Evolutionary conservation across 92 coral and sea anemone genomes (phyloP), one percentile per base, ranked within the genome.

Genomic region (Parazoanthus atlanticus): DNA sequence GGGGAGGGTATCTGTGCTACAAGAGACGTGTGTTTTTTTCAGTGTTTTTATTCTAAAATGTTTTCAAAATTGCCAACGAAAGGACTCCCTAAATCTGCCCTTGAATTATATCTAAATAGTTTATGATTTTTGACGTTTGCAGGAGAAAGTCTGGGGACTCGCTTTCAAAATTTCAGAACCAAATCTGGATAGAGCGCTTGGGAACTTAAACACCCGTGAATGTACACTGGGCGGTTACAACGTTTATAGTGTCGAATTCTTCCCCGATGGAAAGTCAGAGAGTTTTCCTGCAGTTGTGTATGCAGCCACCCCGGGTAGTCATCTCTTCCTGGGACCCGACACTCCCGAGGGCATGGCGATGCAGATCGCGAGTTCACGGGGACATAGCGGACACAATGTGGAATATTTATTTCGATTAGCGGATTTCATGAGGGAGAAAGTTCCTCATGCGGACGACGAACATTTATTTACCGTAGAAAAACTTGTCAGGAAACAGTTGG

Each of bases 131-230:
- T 40, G 75, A 85, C 76, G 46, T 75, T 49, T 26, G 58, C 80
- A 96, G 99, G 96, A 94, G 19, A 92, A 86, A 64, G 99, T 94
- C 17, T 94, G 96, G 97, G 99, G 99, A 21, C 85, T 94, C 9
- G 97, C 99, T 13, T 96, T 91, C 74, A 92, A 88, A 88, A 90
- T 96, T 26, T 88, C 93, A 1, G 89, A 80, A 41, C 74, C 81
- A 56, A 61, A 91, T 89, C 86, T 88, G 64, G 94, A 93, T 5
- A 89, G 56, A 4, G 98, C 94, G 1, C 74, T 96, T 13, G 92
- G 91, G 34, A 88, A 93, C 29, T 90, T 96, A 21, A 90, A 93
- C 89, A 91, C 91, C 21, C 92, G 99, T 3, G 99, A 96, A 89
- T 90, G 91, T 30, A 40, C 93, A 1, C 36, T 91, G 2, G 96